Evolutionary conservation across 1,140 invertebrate species (phyloP), one percentile per base, ranked within the genome.

Genomic region (Himalopsyche phryganea): DNA sequence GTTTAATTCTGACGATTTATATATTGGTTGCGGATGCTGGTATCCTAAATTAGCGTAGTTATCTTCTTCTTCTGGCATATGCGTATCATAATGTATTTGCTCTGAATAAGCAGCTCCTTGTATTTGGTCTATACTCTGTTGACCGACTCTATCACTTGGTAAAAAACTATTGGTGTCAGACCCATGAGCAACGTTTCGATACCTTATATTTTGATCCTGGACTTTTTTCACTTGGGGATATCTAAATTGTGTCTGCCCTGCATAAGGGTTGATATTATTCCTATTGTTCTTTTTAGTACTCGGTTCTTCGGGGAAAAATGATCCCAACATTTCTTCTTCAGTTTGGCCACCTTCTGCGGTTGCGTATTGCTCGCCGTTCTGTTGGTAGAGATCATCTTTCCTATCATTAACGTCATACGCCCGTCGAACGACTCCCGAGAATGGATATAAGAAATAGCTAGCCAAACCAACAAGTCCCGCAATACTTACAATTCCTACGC

Each of bases 391-490:
- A 66, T 85, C 82, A 66, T 82, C 81, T 68, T 79, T 81, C 60
- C 81, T 74, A 50, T 83, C 81, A 28, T 73, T 66, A 11, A 77
- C 72, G 45, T 86, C 83, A 65, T 87, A 86, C 19, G 83, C 86
- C 61, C 87, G 76, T 50, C 87, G 72, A 1, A 86, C 80, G 1
- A 80, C 80, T 1, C 81, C 81, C 9, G 83, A 78, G 61, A 89
- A 89, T 6, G 88, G 87, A 73, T 87, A 88, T 10, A 89, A 72
- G 66, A 89, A 87, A 55, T 89, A 87, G 20, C 86, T 85, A 19
- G 87, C 87, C 23, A 90, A 69, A 11, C 88, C 88, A 10, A 85
- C 83, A 32, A 85, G 78, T 10, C 88, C 78, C 36, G 87, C 83
- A 33, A 89, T 68, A 6, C 87, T 87, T 13, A 89, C 81, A 14